Evolutionary conservation across 2,888 invertebrate genomes (phyloP).

Genomic region (Agriopis leucophaearia): DNA sequence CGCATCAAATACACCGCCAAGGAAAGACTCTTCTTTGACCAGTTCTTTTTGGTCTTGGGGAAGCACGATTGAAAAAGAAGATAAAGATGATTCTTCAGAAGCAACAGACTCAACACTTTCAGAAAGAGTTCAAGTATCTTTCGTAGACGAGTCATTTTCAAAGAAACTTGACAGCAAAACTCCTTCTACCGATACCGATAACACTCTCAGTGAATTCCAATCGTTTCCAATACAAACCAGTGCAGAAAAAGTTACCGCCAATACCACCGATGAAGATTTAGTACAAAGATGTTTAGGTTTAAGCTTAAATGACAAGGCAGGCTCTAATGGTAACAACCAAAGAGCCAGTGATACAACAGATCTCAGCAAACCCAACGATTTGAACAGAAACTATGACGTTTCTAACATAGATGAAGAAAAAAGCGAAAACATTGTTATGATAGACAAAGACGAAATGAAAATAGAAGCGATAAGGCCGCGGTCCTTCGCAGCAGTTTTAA

Average conservation of each 20-base stretch:
- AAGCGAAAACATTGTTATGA: slow-evolving; percentile 37
- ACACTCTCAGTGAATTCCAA: slow-evolving; percentile 80
- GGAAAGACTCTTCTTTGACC: slow-evolving; percentile 76
- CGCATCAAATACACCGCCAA: slow-evolving; percentile 74
- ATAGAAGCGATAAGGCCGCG: slow-evolving; percentile 68
- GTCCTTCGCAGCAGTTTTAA: slow-evolving; percentile 79
- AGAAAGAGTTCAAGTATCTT: slow-evolving; percentile 80
- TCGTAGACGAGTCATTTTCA: slow-evolving; percentile 80
- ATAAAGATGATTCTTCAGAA: slow-evolving; percentile 74
- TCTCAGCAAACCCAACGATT: slow-evolving; percentile 79
- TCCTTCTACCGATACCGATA: slow-evolving; percentile 81
- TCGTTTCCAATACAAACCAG: slow-evolving; percentile 64
- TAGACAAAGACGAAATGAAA: slow-evolving; percentile 50
- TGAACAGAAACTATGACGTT: slow-evolving; percentile 62
- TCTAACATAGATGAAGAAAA: slow-evolving; percentile 34
- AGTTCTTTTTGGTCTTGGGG: slow-evolving; percentile 85
- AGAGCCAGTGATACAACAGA: slow-evolving; percentile 70
- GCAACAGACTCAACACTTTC: slow-evolving; percentile 80
- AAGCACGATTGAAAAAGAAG: slow-evolving; percentile 66
- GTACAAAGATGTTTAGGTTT: slow-evolving; percentile 83
- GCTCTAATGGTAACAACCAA: slow-evolving; percentile 58
- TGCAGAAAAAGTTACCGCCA: slow-evolving; percentile 76
- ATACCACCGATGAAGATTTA: slow-evolving; percentile 82
- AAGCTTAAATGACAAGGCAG: slow-evolving; percentile 69
- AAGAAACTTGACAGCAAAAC: slow-evolving; percentile 79